Base-by-base conservation (phyloP, 2,888 invertebrate genomes). In the Archips crataeganus region DNA sequence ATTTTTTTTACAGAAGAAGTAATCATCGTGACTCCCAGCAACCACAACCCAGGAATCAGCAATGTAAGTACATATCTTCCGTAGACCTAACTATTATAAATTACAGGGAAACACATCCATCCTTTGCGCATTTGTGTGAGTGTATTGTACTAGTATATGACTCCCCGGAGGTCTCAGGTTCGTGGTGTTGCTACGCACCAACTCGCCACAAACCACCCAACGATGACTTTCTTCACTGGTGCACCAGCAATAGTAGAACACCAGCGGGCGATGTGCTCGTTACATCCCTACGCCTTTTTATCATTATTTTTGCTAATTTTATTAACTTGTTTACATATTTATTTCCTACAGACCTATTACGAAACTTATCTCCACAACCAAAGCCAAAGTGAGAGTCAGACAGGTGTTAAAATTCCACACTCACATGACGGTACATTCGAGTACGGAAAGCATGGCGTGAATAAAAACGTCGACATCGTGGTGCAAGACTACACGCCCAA, bases 401-500 rank as follows among this genome's bases (percentile, higher is more conserved):
- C 39, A 8, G 49, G 57, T n/a, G 36, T 61, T 34, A 68, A 60
- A n/a, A 45, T 71, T 76, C 9, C 78, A 79, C 13, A 75, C 77
- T 8, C n/a, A 75, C 75, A 78, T 75, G 11, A 78, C 75, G 9
- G 79, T 10, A 42, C 67, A 9, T 71, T 78, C n/a, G 76, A 78
- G 10, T 23, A 76, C 15, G 79, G 79, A 34, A 63, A 72, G 6
- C 72, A 77, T 10, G 78, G 74, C 11, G 78, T 75, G 1, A 67
- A 76, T 0, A 79, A 81, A 3, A 82, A 79, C 0, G 76, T 83
- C 2, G 83, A 85, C 6, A 79, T 92, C 3, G 83, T 93, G 3
- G 81, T 93, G 1, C 89, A 91, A 71, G 93, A 93, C 75, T 69
- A 89, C 39, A 88, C 89, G 9, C 96, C 97, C 0, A 95, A 95